A percentile compares a stretch with the other conserved stretches of the same genome.
Evolutionary conservation across 2,888 invertebrate genomes (phyloP).

Genomic region (Cephus nigrinus): DNA sequence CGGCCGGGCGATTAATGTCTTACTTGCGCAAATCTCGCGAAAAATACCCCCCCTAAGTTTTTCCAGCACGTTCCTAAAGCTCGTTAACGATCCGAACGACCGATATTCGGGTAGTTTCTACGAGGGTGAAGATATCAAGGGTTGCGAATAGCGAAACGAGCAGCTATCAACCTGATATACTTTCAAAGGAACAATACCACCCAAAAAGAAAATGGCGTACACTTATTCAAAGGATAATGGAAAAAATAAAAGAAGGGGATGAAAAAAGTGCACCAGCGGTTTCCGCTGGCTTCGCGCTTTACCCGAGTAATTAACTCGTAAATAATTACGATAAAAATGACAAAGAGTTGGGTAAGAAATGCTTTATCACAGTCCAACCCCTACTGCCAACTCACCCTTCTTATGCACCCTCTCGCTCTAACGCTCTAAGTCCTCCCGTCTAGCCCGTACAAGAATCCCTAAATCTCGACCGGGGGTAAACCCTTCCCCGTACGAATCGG

Average conservation of each 20-base stretch:
- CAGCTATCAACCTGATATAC: not conserved
- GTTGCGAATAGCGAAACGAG: not conserved
- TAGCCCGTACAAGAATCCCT: constrained; percentile 33
- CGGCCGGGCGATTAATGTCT: constrained; percentile 60
- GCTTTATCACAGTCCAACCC: constrained; percentile 43
- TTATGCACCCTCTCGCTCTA: not conserved
- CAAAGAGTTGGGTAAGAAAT: constrained; percentile 49
- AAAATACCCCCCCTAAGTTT: constrained; percentile 19
- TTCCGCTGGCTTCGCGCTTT: not conserved
- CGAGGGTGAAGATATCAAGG: not conserved
- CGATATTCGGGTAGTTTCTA: not conserved
- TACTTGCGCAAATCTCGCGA: constrained; percentile 42
- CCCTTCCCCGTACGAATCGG: constrained; percentile 30
- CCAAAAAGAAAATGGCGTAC: not conserved
- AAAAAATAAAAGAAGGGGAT: no score
- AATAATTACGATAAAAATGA: constrained; percentile 65
- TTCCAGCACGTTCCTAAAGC: constrained; percentile 8
- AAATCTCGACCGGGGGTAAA: constrained; percentile 45
- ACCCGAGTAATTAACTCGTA: constrained; percentile 57
- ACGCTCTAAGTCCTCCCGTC: constrained; percentile 1
- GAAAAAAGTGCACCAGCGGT: not conserved
- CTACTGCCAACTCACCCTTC: not conserved
- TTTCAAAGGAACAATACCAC: not conserved
- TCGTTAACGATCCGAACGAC: not conserved
- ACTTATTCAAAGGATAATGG: not conserved